These are phyloP conservation scores for Drosophila nikananu DNA, from an alignment of 1,140 invertebrate genomes.

Conservation along the genomic window DNA sequence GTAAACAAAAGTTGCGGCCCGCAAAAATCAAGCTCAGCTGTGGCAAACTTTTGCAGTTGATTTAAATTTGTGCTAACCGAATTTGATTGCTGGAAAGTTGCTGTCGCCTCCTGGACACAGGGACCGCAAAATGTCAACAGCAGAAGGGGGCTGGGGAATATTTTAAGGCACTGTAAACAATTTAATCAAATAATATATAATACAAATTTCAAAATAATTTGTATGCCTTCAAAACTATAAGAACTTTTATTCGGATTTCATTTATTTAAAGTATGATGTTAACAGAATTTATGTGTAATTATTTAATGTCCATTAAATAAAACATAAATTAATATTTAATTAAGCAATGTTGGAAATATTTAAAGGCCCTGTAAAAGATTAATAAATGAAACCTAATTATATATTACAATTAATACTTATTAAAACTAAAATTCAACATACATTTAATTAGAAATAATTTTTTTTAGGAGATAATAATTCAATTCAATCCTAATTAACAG, in stretches of 20 bases:
- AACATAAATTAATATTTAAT: too few species aligned
- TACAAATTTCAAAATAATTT: background rate
- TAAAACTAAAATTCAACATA: too few species aligned
- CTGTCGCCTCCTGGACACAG: constrained; percentile 32
- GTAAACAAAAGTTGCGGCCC: constrained; percentile 41
- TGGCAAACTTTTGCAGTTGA: constrained; percentile 47
- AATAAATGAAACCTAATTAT: too few species aligned
- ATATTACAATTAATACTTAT: too few species aligned
- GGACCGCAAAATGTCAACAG: constrained; percentile 47
- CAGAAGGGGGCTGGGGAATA: constrained; percentile 12
- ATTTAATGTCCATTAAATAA: too few species aligned
- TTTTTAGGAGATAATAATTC: too few species aligned
- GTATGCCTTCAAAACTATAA: background rate
- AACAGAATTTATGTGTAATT: too few species aligned
- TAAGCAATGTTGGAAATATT: too few species aligned
- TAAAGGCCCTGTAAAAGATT: too few species aligned
- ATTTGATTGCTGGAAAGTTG: constrained; percentile 43
- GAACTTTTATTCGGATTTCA: background rate
- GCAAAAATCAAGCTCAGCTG: constrained; percentile 62
- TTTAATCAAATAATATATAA: background rate
- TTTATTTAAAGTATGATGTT: background rate
- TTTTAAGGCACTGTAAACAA: constrained; percentile 9
- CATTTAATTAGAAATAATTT: too few species aligned
- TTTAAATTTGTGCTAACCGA: constrained; percentile 52
- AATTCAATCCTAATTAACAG: too few species aligned